Conservation (phyloP, 1,140 invertebrate species). For the Drosophila lacertosa region DNA sequence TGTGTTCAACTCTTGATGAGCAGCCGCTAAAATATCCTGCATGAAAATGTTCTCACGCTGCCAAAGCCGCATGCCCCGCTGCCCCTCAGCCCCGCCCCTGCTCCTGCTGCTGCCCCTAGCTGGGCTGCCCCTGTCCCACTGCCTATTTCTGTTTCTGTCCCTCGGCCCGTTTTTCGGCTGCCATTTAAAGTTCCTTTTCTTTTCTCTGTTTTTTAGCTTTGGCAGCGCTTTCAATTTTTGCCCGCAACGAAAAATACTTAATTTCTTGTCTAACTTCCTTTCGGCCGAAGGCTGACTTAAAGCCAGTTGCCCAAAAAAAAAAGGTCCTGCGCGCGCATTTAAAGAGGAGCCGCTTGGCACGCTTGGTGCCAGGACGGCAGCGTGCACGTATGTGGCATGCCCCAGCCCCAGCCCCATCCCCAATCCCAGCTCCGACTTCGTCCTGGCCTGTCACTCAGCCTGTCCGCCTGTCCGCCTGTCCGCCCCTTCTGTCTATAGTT, state of each 20-base stretch:
- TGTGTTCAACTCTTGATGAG: constrained; percentile 78
- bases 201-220: neutral
- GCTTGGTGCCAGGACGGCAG: constrained; percentile 29
- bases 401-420: too few relatives aligned
- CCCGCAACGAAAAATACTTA: constrained; percentile 44
- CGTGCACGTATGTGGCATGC: neutral
- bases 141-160: constrained; percentile 4
- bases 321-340: constrained; percentile 71
- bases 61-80: constrained; percentile 30
- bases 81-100: neutral
- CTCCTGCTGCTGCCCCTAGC: neutral
- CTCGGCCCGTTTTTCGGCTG: constrained; percentile 29
- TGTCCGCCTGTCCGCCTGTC: constrained; percentile 11
- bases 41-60: constrained; percentile 81
- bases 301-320: constrained; percentile 33
- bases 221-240: constrained; percentile 44
- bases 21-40: constrained; percentile 79
- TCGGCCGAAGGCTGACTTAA: constrained; percentile 43
- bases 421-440: too few relatives aligned
- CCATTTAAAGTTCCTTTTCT: constrained; percentile 54
- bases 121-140: constrained; percentile 11
- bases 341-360: constrained; percentile 61
- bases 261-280: constrained; percentile 70
- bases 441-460: constrained; percentile 15
- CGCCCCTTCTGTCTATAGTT: constrained; percentile 30